Conservation (phyloP, 2,888 invertebrate genomes). For the Hypena proboscidalis region DNA sequence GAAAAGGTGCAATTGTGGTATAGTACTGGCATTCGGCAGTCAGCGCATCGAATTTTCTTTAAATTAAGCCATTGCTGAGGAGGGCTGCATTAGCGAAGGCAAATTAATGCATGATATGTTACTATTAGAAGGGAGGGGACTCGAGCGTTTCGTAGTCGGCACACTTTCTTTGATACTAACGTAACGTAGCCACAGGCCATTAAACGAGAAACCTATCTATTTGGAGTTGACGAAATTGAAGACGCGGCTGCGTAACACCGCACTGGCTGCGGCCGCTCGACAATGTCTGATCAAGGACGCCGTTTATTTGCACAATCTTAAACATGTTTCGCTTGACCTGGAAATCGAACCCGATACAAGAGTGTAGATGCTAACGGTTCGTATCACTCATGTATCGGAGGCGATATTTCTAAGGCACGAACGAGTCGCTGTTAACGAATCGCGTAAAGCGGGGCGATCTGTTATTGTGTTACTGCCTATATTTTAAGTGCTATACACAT, state of each 20-base stretch:
- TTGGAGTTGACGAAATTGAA: constrained; percentile 29
- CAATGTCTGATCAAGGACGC: constrained; percentile 34
- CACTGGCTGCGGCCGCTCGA: constrained; percentile 2
- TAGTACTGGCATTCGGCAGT: constrained; percentile 7
- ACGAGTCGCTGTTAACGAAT: constrained; percentile 7
- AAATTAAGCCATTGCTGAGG: constrained; percentile 30
- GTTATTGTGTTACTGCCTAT: constrained; percentile 49
- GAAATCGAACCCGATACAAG: constrained; percentile 26
- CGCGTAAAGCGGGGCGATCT: not conserved
- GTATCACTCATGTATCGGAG: constrained; percentile 3
- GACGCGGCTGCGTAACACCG: constrained; percentile 30
- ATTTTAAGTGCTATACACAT: constrained; percentile 59
- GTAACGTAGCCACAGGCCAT: constrained; percentile 11
- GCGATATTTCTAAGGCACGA: constrained; percentile 1
- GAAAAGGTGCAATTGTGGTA: too few relatives aligned
- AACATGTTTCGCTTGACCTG: constrained; percentile 44
- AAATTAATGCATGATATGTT: constrained; percentile 34
- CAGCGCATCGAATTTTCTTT: not conserved
- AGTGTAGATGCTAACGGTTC: constrained; percentile 8
- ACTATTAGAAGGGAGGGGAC: constrained; percentile 12
- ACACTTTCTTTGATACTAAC: constrained; percentile 23
- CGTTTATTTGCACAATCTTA: constrained; percentile 39
- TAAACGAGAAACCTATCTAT: constrained; percentile 17
- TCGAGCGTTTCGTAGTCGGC: constrained; percentile 14
- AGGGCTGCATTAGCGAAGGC: constrained; percentile 21